Conservation (phyloP, 2,888 invertebrate genomes). For the Mamestra brassicae region DNA sequence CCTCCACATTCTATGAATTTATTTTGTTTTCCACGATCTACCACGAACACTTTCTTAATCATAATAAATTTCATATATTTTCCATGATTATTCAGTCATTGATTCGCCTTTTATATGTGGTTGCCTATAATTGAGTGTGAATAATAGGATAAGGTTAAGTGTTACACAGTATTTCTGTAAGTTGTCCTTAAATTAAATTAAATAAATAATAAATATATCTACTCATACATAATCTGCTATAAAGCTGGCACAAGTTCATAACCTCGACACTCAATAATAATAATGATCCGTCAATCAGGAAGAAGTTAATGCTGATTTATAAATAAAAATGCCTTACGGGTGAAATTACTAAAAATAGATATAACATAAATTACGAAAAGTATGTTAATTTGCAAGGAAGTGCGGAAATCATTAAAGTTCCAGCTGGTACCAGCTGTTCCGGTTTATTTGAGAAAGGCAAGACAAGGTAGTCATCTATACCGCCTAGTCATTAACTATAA, state of each 20-base stretch:
- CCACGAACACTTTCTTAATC: not conserved
- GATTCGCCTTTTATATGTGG: slow-evolving; percentile 1
- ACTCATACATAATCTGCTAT: not conserved
- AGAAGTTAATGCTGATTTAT: slow-evolving; percentile 28
- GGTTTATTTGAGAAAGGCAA: slow-evolving; percentile 42
- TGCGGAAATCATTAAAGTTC: slow-evolving; percentile 60
- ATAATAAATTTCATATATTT: not conserved
- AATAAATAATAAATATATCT: too few species aligned
- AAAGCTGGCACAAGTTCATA: slow-evolving; percentile 14
- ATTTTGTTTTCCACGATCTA: not conserved
- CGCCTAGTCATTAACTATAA: slow-evolving; percentile 30
- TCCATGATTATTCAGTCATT: not conserved
- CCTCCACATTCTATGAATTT: not conserved
- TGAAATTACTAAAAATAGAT: slow-evolving; percentile 49
- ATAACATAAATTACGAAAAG: slow-evolving; percentile 39
- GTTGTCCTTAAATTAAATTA: too few species aligned
- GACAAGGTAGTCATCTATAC: slow-evolving; percentile 45
- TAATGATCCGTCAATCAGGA: slow-evolving; percentile 47
- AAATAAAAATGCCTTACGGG: slow-evolving; percentile 29
- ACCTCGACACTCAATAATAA: slow-evolving; percentile 42
- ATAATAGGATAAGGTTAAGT: too few species aligned
- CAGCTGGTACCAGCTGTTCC: slow-evolving; percentile 44
- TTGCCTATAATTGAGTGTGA: too few species aligned
- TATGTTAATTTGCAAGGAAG: slow-evolving; percentile 51
- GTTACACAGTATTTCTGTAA: too few species aligned